These are phyloP conservation scores for Thomomys bottae DNA, from an alignment of 2,113 vertebrate genomes.

Conservation along the genomic window DNA sequence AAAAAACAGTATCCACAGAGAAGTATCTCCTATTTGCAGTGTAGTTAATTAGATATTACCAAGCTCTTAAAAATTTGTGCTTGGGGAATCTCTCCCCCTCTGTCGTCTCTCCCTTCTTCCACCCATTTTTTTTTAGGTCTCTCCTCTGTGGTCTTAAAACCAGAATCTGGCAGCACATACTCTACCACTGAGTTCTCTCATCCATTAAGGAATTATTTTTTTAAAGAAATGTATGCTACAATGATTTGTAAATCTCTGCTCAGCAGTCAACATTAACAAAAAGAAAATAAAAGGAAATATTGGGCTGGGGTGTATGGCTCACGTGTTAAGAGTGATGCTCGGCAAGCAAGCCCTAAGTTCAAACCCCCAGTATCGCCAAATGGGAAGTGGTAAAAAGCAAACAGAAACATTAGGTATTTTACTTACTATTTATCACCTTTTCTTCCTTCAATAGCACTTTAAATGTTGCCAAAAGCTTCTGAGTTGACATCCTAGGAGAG, in stretches of 20 bases:
- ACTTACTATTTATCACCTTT: conserved; percentile 26
- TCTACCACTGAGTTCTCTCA: neutral
- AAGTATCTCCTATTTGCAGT: conserved; percentile 28
- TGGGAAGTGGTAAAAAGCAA: no score
- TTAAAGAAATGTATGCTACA: neutral
- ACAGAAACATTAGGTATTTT: neutral
- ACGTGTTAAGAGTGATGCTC: no score
- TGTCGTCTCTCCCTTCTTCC: no score
- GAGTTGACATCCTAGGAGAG: neutral
- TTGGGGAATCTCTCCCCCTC: neutral
- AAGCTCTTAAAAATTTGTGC: neutral
- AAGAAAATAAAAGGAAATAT: no score
- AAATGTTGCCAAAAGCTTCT: neutral
- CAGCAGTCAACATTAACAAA: neutral
- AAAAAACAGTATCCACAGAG: neutral
- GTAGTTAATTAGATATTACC: neutral
- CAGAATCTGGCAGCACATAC: no score
- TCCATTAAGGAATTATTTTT: neutral
- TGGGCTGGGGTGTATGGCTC: no score
- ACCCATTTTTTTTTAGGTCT: no score
- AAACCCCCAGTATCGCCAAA: no score
- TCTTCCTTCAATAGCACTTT: neutral
- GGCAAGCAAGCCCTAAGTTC: no score
- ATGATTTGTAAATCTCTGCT: neutral
- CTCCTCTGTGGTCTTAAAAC: neutral